Conservation (phyloP, 2,888 invertebrate species). For the Apamea epomidion region DNA sequence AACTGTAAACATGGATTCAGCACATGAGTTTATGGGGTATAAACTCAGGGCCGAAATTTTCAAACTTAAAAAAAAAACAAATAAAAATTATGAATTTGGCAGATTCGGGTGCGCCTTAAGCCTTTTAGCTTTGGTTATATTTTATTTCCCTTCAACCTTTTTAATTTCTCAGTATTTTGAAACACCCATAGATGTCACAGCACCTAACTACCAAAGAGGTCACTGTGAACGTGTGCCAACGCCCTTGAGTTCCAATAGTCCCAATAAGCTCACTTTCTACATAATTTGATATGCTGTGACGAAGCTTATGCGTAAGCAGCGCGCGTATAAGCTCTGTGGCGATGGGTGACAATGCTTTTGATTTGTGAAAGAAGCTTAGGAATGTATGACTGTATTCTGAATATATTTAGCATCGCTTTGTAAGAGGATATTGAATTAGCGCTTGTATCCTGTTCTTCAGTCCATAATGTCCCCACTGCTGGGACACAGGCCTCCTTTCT, state of each 20-base stretch:
- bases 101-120: no score
- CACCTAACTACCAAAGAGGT: conserved; percentile 35
- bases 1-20: no score
- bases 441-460: neutral
- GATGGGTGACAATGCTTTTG: conserved; percentile 14
- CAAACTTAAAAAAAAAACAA: no score
- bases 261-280: conserved; percentile 52
- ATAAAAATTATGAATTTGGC: no score
- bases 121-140: neutral
- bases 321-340: neutral
- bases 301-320: conserved; percentile 27
- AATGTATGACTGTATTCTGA: neutral
- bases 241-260: conserved; percentile 51
- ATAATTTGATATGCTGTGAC: conserved; percentile 46
- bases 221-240: conserved; percentile 50
- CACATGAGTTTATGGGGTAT: no score
- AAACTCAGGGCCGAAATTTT: no score
- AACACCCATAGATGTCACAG: conserved; percentile 25
- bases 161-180: neutral
- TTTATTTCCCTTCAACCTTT: neutral
- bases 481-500: no score
- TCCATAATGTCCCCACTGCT: no score
- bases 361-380: neutral
- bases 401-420: neutral
- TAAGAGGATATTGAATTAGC: neutral